Evolutionary conservation across 2,888 invertebrate genomes (phyloP).

Genomic region (Drosophila pullipes): DNA sequence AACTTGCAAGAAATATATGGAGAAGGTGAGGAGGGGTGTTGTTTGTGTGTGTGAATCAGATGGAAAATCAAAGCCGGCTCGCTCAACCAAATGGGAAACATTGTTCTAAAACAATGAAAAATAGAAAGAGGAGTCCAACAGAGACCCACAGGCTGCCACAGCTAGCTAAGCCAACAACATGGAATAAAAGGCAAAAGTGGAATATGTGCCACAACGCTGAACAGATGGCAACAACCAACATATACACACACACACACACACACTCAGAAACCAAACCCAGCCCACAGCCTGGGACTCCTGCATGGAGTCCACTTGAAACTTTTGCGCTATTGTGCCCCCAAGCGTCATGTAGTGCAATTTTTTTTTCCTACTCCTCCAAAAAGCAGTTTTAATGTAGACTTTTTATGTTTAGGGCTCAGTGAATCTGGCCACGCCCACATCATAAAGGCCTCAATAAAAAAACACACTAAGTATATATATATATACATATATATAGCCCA

Average conservation of each 20-base stretch:
- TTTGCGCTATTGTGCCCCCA: constrained; percentile 73
- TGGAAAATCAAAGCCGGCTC: constrained; percentile 73
- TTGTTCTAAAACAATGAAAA: constrained; percentile 78
- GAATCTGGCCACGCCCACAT: constrained; percentile 58
- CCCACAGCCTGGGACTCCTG: background rate
- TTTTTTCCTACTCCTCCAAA: constrained; percentile 29
- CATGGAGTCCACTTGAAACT: constrained; percentile 76
- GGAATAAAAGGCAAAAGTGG: constrained; percentile 80
- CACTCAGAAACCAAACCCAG: background rate
- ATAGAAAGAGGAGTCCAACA: constrained; percentile 27
- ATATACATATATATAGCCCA: constrained; percentile 1
- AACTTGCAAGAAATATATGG: constrained; percentile 13
- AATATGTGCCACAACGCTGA: constrained; percentile 78
- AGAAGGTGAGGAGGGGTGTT: background rate
- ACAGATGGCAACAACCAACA: constrained; percentile 71
- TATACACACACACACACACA: background rate
- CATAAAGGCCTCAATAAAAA: constrained; percentile 28
- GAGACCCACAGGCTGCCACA: constrained; percentile 13
- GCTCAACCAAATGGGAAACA: constrained; percentile 68
- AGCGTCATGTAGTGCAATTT: constrained; percentile 52
- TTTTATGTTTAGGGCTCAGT: constrained; percentile 62
- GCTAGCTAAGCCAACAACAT: constrained; percentile 50
- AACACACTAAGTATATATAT: constrained; percentile 5
- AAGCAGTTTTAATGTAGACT: constrained; percentile 37
- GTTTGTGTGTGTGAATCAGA: constrained; percentile 45